phyloP scores from a whole-genome alignment of 1,140 invertebrate genomes.

The Drosophila navojoa region DNA sequence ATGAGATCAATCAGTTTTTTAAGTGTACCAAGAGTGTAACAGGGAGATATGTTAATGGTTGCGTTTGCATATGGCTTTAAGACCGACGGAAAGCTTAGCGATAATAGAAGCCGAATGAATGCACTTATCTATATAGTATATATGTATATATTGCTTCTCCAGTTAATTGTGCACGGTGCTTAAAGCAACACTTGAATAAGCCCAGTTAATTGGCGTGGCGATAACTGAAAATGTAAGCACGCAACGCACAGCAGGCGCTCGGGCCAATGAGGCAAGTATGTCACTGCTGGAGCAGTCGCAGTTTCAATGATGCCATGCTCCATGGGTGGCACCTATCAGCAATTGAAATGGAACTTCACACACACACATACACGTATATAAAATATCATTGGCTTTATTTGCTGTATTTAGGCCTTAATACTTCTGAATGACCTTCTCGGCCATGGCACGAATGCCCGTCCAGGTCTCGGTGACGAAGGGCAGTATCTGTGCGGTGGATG shows the following conservation, averaged over 20 bases:
- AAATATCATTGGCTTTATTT: constrained; percentile 27
- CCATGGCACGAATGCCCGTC: constrained; percentile 86
- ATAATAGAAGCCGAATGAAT: not conserved
- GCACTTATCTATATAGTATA: too few species aligned
- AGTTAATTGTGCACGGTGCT: not conserved
- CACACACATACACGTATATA: constrained; percentile 6
- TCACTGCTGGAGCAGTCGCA: constrained; percentile 8
- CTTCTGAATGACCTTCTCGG: constrained; percentile 61
- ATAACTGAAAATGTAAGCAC: constrained; percentile 35
- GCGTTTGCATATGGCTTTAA: too few species aligned
- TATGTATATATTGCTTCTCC: not conserved
- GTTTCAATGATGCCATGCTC: constrained; percentile 1
- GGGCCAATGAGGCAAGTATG: constrained; percentile 28
- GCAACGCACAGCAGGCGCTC: not conserved
- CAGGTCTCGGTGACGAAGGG: constrained; percentile 89
- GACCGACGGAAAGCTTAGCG: too few species aligned
- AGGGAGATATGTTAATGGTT: too few species aligned
- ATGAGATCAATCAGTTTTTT: constrained; percentile 84
- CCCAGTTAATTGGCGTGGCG: constrained; percentile 28
- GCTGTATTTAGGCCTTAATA: constrained; percentile 52
- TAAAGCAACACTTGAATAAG: constrained; percentile 26
- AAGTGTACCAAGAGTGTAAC: too few species aligned
- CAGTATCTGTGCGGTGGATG: constrained; percentile 87
- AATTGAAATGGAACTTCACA: constrained; percentile 1
- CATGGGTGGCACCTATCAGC: constrained; percentile 11